Evolutionary conservation across 1,140 invertebrate genomes (phyloP), one percentile per base, ranked within the genome.

Genomic region (Drosophila seguyi): DNA sequence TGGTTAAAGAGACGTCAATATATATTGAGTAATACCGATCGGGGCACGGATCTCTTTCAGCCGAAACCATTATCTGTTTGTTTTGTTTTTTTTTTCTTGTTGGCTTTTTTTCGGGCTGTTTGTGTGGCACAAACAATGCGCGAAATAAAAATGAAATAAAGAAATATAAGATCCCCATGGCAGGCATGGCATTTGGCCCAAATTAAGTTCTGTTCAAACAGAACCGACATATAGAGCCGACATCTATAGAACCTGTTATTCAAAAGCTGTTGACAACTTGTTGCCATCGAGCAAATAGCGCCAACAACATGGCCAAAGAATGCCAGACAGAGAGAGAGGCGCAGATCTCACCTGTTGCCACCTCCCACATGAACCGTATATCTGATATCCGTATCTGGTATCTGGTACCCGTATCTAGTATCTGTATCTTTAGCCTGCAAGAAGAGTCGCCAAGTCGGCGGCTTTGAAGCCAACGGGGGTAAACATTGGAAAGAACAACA

Each of bases 211-310:
- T 69, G 66, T 67, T 67, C 47, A 53, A 68, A 65, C 60, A 68
- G 58, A 39, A 25, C 47, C 47, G 61, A 34, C 31, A 56, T 31
- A 34, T 29, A 36, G 47, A 69, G 65, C 66, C 66, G 61, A 31
- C 31, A 56, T 34, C n/a, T n/a, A 16, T 29, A 36, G 47, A 69
- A 69, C 66, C 66, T 44, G 66, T 69, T 69, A 67, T 69, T 69
- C 62, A 69, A 69, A 68, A 69, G 66, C 66, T 67, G 66, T 69
- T 69, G 61, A 68, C 62, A 67, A 68, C 61, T 61, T 65, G 61
- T 65, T 65, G 61, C 61, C 56, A 61, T 41, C 61, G 57, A 39
- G 47, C 62, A 67, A 55, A 67, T 50, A 69, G 38, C 47, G 66
- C 39, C n/a, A 69, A 69, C 61, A 44, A 66, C 61, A 67, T 69